Evolutionary conservation across 2,888 invertebrate genomes (phyloP).

Genomic region (Archaeoteleia sp.): DNA sequence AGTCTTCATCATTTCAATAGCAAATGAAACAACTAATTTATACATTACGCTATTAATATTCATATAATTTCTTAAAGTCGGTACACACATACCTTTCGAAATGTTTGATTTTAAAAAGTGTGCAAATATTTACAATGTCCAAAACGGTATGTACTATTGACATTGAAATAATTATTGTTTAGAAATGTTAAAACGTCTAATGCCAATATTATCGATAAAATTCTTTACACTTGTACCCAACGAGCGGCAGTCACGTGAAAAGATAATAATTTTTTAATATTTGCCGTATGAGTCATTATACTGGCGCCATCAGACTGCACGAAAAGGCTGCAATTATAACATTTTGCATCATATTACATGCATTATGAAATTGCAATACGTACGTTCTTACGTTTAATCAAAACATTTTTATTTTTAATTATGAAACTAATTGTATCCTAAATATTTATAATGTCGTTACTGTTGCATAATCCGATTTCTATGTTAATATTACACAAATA

Average conservation of each 20-base stretch:
- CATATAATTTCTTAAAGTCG: no score
- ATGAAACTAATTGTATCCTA: no score
- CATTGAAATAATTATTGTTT: conserved; percentile 6
- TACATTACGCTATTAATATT: no score
- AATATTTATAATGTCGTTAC: no score
- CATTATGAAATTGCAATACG: no score
- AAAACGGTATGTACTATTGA: not conserved
- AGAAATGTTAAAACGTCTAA: conserved; percentile 28
- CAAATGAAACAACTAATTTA: no score
- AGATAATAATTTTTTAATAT: conserved; percentile 27
- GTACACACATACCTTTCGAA: no score
- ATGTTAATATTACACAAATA: no score
- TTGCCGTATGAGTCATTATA: conserved; percentile 37
- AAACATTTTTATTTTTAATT: no score
- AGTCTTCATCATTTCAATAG: no score
- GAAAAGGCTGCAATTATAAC: not conserved
- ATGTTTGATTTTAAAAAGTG: conserved; percentile 16
- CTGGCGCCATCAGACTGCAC: conserved; percentile 21
- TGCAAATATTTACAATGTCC: conserved; percentile 2
- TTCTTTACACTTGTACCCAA: conserved; percentile 33
- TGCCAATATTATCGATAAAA: conserved; percentile 36
- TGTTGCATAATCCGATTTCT: no score
- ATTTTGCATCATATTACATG: not conserved
- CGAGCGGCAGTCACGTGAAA: conserved; percentile 35
- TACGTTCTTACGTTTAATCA: no score